Evolutionary conservation across 2,888 invertebrate species (phyloP).

Genomic region (Lasioglossum figueresi): DNA sequence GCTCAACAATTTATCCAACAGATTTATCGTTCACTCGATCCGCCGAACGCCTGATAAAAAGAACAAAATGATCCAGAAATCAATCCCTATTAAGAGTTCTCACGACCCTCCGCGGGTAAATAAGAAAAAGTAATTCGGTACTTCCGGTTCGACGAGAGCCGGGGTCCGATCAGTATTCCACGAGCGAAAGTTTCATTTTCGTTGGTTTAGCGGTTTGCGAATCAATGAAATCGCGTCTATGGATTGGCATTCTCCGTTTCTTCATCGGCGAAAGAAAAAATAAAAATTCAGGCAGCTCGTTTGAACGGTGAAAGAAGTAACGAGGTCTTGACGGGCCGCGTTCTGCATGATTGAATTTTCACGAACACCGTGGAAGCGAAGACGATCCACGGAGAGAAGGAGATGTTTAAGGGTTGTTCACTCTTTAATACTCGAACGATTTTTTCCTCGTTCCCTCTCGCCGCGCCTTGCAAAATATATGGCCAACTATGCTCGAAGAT

Average conservation of each 20-base stretch:
- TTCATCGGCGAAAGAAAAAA: constrained; percentile 3
- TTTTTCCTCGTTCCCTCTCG: constrained; percentile 5
- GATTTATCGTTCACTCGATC: not conserved
- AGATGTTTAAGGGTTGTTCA: constrained; percentile 43
- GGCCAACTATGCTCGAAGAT: constrained; percentile 31
- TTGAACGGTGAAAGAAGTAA: constrained; percentile 36
- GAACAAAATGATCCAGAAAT: not conserved
- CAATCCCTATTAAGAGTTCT: not conserved
- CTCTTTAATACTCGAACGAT: constrained; percentile 43
- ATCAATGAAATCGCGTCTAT: constrained; percentile 24
- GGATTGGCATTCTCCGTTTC: not conserved
- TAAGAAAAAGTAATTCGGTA: not conserved
- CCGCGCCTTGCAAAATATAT: not conserved
- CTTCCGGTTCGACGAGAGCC: not conserved
- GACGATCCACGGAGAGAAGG: not conserved
- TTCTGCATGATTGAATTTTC: constrained; percentile 43
- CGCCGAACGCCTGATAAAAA: not conserved
- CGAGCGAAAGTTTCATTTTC: constrained; percentile 11
- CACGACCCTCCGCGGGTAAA: not conserved
- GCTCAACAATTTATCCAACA: constrained; percentile 18
- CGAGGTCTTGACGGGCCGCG: constrained; percentile 35
- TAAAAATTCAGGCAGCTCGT: constrained; percentile 25
- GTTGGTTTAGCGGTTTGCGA: constrained; percentile 17
- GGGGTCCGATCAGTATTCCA: not conserved
- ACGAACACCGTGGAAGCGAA: not conserved